Evolutionary conservation across 2,113 vertebrate genomes (phyloP).

Genomic region (Pomatostomus ruficeps): DNA sequence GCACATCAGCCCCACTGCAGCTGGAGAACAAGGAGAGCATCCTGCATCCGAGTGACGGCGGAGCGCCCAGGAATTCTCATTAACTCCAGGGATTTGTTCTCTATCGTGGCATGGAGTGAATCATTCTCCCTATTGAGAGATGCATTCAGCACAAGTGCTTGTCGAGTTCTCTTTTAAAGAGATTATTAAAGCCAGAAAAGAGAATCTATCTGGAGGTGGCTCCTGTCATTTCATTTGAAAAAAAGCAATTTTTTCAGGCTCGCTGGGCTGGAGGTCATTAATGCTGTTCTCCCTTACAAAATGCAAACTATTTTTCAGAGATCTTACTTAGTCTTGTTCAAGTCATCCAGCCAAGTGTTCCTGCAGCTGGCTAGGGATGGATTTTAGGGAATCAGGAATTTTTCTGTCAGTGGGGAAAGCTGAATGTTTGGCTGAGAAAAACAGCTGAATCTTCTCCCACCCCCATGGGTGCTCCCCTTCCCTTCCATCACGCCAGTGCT

Average conservation of each 20-base stretch:
- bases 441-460: not conserved
- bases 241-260: not conserved
- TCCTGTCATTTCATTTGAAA: not conserved
- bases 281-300: not conserved
- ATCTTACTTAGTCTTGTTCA: not conserved
- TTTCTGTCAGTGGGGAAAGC: not conserved
- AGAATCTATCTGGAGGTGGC: not conserved
- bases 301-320: not conserved
- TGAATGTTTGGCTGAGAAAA: not conserved
- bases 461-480: not conserved
- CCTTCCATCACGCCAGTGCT: not conserved
- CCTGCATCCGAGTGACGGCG: not conserved
- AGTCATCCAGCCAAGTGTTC: not conserved
- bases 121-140: not conserved
- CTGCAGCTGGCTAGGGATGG: not conserved
- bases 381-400: not conserved
- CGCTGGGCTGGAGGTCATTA: not conserved
- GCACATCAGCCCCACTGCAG: not conserved
- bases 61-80: not conserved
- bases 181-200: not conserved
- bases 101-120: accelerated
- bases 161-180: not conserved
- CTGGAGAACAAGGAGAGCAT: not conserved
- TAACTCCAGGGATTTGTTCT: not conserved
- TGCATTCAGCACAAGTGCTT: not conserved